Evolutionary conservation across 2,888 invertebrate species (phyloP).

Genomic region (Agrochola macilenta): DNA sequence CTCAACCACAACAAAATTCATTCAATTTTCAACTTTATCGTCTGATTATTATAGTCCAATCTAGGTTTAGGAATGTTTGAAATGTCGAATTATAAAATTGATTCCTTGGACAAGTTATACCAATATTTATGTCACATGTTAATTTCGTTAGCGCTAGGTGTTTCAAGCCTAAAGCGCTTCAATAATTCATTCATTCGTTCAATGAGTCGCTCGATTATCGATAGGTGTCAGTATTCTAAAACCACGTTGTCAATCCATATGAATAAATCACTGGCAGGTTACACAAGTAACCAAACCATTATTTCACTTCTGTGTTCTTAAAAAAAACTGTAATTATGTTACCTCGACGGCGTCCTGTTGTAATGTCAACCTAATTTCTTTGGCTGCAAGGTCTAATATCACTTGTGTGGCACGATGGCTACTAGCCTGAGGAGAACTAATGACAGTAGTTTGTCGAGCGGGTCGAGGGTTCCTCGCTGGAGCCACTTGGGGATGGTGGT

Average conservation of each 20-base stretch:
- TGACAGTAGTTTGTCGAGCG: conserved; percentile 97
- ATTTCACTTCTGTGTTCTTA: conserved; percentile 17
- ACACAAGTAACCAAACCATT: conserved; percentile 17
- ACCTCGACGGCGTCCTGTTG: conserved; percentile 23
- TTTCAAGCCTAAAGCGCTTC: conserved; percentile 40
- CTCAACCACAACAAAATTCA: conserved; percentile 34
- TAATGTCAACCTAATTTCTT: conserved; percentile 31
- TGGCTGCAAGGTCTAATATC: conserved; percentile 34
- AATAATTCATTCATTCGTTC: conserved; percentile 48
- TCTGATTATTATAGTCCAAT: conserved; percentile 42
- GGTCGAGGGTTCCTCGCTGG: conserved; percentile 99
- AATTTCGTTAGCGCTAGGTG: conserved; percentile 35
- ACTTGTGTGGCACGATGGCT: conserved; percentile 89
- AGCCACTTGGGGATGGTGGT: conserved; percentile 99
- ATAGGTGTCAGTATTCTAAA: conserved; percentile 56
- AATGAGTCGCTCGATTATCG: conserved; percentile 53
- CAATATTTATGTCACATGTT: conserved; percentile 29
- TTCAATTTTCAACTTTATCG: conserved; percentile 53
- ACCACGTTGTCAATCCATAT: conserved; percentile 39
- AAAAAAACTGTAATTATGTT: conserved; percentile 25
- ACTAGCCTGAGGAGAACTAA: conserved; percentile 94
- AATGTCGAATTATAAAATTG: conserved; percentile 55
- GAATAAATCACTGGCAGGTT: conserved; percentile 6
- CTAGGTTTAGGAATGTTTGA: conserved; percentile 61
- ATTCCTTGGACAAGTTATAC: conserved; percentile 36